Evolutionary conservation across 2,888 invertebrate genomes (phyloP), one percentile per base, ranked within the genome.

Genomic region (Stegophylla sp.): DNA sequence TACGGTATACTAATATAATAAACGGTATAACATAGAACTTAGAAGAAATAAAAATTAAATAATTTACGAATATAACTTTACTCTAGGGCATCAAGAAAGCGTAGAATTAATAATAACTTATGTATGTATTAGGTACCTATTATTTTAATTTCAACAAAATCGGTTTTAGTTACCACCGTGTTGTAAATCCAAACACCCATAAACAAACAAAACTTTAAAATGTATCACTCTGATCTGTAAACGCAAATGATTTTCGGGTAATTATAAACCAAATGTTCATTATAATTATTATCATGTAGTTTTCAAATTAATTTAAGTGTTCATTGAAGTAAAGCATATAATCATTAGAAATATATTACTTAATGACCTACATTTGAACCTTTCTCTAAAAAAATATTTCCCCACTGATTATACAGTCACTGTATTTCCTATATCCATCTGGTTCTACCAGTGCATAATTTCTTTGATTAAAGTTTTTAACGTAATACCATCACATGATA

Each of bases 291-390:
- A 12, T 53, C 0, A 53, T 53, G n/a, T 23, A 10, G 20, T 10
- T 53, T 53, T 53, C 1, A 53, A 53, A 53, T 23, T 12, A 1
- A 56, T 56, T n/a, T 3, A n/a, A n/a, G n/a, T n/a, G n/a, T n/a
- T n/a, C n/a, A n/a, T n/a, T n/a, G n/a, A n/a, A n/a, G n/a, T n/a
- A n/a, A n/a, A n/a, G n/a, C n/a, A n/a, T n/a, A n/a, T 5, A 34
- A 34, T 56, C 34, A 9, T 73, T 61, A 61, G 45, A 61, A 61
- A 61, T 45, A 56, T 53, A 66, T 43, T 66, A 53, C 63, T 74
- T 75, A 66, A 76, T 56, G 66, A 67, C 67, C 76, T 76, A 76
- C 53, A 76, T 67, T 23, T 66, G 56, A 15, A 43, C 66, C 66
- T 66, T 66, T 76, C 66, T n/a, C 53, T 43, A 26, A 26, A 41